Conservation (phyloP, 2,113 vertebrate genomes). For the Melanostigma gelatinosum region DNA sequence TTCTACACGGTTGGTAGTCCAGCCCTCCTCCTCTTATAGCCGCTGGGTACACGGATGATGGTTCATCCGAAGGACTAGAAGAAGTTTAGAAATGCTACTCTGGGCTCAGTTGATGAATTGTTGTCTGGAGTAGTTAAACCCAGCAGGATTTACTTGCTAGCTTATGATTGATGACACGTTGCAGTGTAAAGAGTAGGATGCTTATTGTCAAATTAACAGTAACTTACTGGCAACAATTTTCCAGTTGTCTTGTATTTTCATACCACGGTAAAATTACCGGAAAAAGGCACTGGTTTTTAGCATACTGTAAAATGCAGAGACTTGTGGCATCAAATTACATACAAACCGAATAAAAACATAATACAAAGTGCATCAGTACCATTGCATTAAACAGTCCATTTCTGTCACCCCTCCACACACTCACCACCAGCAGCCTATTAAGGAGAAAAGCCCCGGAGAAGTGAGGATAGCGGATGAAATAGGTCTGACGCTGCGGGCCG, state of each 20-base stretch:
- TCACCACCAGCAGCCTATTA: constrained; percentile 42
- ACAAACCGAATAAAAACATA: constrained; percentile 1
- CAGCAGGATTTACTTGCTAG: not conserved
- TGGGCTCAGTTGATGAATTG: not conserved
- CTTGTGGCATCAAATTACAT: not conserved
- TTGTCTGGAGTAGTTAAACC: not conserved
- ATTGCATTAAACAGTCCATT: not conserved
- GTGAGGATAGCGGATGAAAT: constrained; percentile 46
- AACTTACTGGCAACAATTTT: too few relatives aligned
- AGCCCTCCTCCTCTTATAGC: not conserved
- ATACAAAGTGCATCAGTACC: not conserved
- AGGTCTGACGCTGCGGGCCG: constrained; percentile 48
- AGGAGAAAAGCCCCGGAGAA: constrained; percentile 40
- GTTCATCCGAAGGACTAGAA: not conserved
- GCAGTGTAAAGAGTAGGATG: not conserved
- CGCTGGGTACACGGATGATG: not conserved
- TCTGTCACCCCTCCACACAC: not conserved
- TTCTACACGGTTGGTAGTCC: not conserved
- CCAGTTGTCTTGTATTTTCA: too few relatives aligned
- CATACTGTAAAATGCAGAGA: too few relatives aligned
- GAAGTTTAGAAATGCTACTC: not conserved
- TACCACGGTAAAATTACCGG: too few relatives aligned
- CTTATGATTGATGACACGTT: not conserved
- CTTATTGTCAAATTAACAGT: not conserved
- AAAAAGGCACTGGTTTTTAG: too few relatives aligned